These are phyloP conservation scores for Ceraclea dissimilis DNA, from an alignment of 2,888 invertebrate genomes.

Conservation along the genomic window DNA sequence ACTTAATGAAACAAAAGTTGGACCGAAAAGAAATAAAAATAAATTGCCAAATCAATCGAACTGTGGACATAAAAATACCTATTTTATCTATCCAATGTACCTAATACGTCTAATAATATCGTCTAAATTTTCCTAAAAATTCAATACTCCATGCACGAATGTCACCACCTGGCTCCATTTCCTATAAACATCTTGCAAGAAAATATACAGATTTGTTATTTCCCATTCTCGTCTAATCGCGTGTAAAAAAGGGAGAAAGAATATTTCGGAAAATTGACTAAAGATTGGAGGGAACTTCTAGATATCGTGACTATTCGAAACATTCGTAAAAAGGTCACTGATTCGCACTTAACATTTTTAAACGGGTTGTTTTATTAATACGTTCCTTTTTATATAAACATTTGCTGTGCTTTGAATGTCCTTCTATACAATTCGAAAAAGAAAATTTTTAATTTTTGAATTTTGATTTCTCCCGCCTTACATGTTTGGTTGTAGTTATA, in stretches of 20 bases:
- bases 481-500: too few relatives aligned
- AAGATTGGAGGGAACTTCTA: background rate
- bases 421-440: background rate
- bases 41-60: too few relatives aligned
- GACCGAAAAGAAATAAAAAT: too few relatives aligned
- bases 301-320: background rate
- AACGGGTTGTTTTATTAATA: too few relatives aligned
- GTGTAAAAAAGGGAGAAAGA: background rate
- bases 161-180: conserved; percentile 8
- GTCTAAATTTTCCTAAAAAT: background rate
- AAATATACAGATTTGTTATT: background rate
- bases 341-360: too few relatives aligned
- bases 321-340: background rate
- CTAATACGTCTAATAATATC: background rate
- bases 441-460: background rate
- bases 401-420: too few relatives aligned
- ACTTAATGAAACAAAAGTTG: too few relatives aligned
- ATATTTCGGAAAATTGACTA: background rate
- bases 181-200: background rate
- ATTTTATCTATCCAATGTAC: background rate
- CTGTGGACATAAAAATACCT: too few relatives aligned
- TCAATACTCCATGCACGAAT: conserved; percentile 3
- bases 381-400: too few relatives aligned
- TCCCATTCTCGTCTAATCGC: background rate
- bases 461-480: background rate